Evolutionary conservation across 2,797 vertebrate genomes (phyloP).

Genomic region (Aplochiton taeniatus): DNA sequence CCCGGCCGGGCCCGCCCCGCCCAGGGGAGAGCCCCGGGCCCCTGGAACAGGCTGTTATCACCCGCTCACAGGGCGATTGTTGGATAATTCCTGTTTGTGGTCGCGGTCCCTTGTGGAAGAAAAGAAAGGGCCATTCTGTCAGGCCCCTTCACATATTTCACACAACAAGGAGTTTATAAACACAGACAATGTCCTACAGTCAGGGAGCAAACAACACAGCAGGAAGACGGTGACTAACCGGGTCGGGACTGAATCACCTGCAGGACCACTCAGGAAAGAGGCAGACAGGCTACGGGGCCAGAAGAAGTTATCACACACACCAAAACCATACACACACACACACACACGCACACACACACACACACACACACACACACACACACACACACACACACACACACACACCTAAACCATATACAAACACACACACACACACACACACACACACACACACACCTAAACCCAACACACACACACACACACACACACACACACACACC

Average conservation of each 20-base stretch:
- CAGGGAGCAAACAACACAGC: constrained; percentile 27
- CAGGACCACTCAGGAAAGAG: too few relatives aligned
- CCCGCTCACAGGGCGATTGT: constrained; percentile 91
- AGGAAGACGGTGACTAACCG: neutral
- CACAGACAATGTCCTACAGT: neutral
- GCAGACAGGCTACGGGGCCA: too few relatives aligned
- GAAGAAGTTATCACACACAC: too few relatives aligned
- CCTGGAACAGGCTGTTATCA: constrained; percentile 93
- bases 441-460: neutral
- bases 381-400: neutral
- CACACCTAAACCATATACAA: too few relatives aligned
- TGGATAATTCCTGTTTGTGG: constrained; percentile 92
- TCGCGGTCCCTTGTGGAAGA: constrained; percentile 81
- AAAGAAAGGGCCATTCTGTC: constrained; percentile 69
- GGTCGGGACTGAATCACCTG: too few relatives aligned
- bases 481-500: constrained; percentile 36
- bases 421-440: neutral
- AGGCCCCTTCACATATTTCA: constrained; percentile 63
- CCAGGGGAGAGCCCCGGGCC: constrained; percentile 83
- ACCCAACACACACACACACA: too few relatives aligned
- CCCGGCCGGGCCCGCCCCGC: constrained; percentile 55
- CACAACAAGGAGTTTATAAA: constrained; percentile 56
- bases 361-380: neutral
- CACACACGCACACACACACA: neutral
- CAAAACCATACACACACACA: constrained; percentile 32